These are phyloP conservation scores for Copidosoma aretas DNA, from an alignment of 2,888 invertebrate species.

Conservation along the genomic window DNA sequence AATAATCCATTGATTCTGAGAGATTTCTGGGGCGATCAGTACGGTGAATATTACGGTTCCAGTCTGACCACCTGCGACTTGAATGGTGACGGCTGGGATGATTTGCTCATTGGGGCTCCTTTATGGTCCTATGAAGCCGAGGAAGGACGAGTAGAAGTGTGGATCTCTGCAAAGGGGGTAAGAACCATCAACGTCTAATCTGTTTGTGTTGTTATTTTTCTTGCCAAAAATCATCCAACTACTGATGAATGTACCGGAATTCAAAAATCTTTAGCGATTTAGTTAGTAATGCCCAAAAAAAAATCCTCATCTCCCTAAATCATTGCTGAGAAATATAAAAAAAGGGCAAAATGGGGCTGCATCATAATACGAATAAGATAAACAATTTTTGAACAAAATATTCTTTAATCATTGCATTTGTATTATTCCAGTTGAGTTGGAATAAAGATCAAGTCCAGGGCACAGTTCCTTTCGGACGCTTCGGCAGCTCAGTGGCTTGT, in stretches of 20 bases:
- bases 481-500: constrained; percentile 67
- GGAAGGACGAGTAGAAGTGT: constrained; percentile 60
- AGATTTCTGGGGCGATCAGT: constrained; percentile 44
- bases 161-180: constrained; percentile 47
- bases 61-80: constrained; percentile 54
- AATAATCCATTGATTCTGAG: constrained; percentile 37
- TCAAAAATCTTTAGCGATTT: too few species aligned
- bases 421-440: constrained; percentile 26
- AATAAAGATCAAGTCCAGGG: constrained; percentile 55
- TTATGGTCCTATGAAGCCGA: constrained; percentile 53
- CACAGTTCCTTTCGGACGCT: constrained; percentile 62
- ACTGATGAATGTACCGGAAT: too few species aligned
- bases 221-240: too few species aligned
- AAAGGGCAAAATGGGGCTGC: too few species aligned
- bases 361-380: too few species aligned
- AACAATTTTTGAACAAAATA: too few species aligned
- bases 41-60: constrained; percentile 55
- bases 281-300: too few species aligned
- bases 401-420: too few species aligned
- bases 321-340: too few species aligned
- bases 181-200: too few species aligned
- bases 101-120: constrained; percentile 56
- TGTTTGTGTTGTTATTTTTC: too few species aligned
- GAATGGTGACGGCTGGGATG: constrained; percentile 53
- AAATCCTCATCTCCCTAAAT: too few species aligned